Evolutionary conservation across 2,888 invertebrate genomes (phyloP).

Genomic region (Hartigia nigra): DNA sequence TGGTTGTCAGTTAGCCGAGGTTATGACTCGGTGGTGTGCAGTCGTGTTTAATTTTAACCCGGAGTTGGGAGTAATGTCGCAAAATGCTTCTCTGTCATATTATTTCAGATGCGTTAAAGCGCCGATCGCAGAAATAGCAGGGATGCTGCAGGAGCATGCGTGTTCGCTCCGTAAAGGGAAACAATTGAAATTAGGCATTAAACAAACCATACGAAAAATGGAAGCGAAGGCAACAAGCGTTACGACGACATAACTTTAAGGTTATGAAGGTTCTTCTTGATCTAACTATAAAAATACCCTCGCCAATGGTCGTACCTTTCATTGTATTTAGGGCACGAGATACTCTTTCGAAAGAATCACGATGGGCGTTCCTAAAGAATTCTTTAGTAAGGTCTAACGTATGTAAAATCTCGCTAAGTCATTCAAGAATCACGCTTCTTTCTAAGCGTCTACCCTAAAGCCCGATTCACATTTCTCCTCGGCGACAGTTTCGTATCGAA

Average conservation of each 20-base stretch:
- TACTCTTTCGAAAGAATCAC: background rate
- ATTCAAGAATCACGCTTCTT: background rate
- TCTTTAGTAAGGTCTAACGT: background rate
- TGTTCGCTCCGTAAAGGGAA: too few species aligned
- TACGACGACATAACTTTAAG: background rate
- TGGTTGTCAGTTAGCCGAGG: slow-evolving; percentile 41
- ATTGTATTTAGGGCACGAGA: background rate
- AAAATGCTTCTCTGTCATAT: slow-evolving; percentile 27
- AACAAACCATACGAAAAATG: background rate
- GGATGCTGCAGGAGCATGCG: background rate
- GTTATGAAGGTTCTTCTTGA: background rate
- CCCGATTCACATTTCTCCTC: background rate
- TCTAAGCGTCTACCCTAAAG: background rate
- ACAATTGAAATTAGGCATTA: background rate
- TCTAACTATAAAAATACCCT: background rate
- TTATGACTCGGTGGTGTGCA: slow-evolving; percentile 35
- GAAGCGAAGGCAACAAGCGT: background rate
- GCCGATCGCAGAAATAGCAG: background rate
- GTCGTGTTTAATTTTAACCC: slow-evolving; percentile 30
- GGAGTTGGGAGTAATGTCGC: background rate
- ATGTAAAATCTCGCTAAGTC: background rate
- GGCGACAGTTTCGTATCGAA: too few species aligned
- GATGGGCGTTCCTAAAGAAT: background rate
- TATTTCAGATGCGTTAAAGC: slow-evolving; percentile 2
- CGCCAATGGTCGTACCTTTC: background rate